Percentiles rank a stretch among this genome's conserved stretches.
Conservation (phyloP, 2,797 vertebrate species). For the Manis javanica region DNA sequence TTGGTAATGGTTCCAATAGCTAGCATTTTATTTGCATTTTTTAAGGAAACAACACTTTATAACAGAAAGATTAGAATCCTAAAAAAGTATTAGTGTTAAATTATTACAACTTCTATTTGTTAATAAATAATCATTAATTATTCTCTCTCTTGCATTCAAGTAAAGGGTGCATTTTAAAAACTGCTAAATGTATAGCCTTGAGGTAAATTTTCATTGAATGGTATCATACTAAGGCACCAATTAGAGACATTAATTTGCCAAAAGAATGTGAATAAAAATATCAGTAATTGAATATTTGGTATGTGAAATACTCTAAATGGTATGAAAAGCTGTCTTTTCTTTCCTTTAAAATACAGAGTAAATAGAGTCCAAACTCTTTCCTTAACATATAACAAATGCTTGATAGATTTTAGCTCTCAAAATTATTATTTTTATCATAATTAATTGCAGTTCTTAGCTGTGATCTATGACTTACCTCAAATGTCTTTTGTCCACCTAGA, state of each 20-base stretch:
- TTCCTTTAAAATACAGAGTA: background rate
- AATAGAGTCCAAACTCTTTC: background rate
- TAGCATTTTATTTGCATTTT: slow-evolving; percentile 54
- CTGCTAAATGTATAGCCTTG: background rate
- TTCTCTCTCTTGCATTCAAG: background rate
- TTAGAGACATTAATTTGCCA: slow-evolving; percentile 33
- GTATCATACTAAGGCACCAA: background rate
- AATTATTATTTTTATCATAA: slow-evolving; percentile 23
- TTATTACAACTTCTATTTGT: background rate
- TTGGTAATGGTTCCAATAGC: slow-evolving; percentile 69
- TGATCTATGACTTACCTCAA: background rate
- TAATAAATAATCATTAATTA: slow-evolving; percentile 52
- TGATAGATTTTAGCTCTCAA: background rate
- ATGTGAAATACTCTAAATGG: slow-evolving; percentile 17
- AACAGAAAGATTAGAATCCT: slow-evolving; percentile 55
- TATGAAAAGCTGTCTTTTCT: background rate
- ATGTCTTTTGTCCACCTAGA: background rate
- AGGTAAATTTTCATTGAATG: slow-evolving; percentile 7
- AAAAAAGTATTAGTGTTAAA: background rate
- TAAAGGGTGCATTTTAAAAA: slow-evolving; percentile 22
- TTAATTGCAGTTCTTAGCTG: background rate
- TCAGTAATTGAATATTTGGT: background rate
- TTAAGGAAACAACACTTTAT: slow-evolving; percentile 61
- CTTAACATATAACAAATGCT: background rate
- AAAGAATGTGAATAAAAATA: slow-evolving; percentile 47